A percentile compares a stretch with the other conserved stretches of the same genome.
Evolutionary conservation across 2,113 vertebrate species (phyloP).

Genomic region (Callithrix jacchus): DNA sequence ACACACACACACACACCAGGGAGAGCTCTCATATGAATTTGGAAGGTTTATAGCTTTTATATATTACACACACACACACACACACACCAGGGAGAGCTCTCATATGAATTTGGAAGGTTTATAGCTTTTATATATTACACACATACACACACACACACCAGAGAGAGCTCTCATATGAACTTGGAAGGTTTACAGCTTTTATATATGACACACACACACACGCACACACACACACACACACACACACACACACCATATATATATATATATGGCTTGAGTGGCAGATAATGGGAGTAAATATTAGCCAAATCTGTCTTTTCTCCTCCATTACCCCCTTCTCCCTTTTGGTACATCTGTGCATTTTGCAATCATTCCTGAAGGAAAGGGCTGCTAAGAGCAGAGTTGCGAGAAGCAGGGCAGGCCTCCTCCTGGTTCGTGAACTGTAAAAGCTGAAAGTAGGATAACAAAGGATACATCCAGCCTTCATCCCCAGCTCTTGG

Average conservation of each 20-base stretch:
- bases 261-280: accelerated
- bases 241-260: too few relatives aligned
- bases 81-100: neutral
- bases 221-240: too few relatives aligned
- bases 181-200: neutral
- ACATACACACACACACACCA: too few relatives aligned
- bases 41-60: neutral
- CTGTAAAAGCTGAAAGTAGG: neutral
- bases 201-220: too few relatives aligned
- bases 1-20: too few relatives aligned
- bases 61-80: too few relatives aligned
- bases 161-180: neutral
- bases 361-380: neutral
- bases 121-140: too few relatives aligned
- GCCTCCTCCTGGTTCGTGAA: neutral
- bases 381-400: neutral
- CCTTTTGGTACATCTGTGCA: neutral
- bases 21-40: neutral
- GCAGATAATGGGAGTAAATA: neutral
- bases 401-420: neutral
- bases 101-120: neutral
- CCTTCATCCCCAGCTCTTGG: neutral
- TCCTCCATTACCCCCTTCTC: neutral
- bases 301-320: neutral
- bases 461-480: neutral